Percentiles rank a stretch among this genome's conserved stretches.
These are phyloP conservation scores for Hetaerina americana DNA, from an alignment of 1,140 invertebrate genomes.

Conservation along the genomic window DNA sequence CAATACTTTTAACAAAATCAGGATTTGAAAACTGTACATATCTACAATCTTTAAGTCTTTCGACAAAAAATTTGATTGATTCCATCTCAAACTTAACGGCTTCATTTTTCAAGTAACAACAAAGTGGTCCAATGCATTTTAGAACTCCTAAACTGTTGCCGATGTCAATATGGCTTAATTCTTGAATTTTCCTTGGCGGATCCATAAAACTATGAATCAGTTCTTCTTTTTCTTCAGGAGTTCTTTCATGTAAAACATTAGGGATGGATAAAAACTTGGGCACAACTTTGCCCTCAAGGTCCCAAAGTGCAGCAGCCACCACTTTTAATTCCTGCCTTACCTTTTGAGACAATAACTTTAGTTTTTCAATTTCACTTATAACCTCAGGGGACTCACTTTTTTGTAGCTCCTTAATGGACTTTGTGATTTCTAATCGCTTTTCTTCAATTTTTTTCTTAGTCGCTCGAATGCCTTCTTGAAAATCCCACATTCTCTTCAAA, in stretches of 20 bases:
- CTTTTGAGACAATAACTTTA: conserved; percentile 36
- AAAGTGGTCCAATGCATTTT: conserved; percentile 40
- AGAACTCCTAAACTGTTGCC: conserved; percentile 36
- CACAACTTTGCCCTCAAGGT: conserved; percentile 44
- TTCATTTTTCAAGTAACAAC: conserved; percentile 45
- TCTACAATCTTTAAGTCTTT: conserved; percentile 31
- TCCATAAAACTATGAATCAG: conserved; percentile 32
- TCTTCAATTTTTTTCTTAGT: conserved; percentile 30
- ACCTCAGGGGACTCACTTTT: conserved; percentile 26
- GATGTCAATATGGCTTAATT: conserved; percentile 41
- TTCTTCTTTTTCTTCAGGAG: conserved; percentile 32
- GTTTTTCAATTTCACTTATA: conserved; percentile 29
- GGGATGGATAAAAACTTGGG: conserved; percentile 44
- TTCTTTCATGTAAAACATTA: conserved; percentile 45
- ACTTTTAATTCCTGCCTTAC: conserved; percentile 44
- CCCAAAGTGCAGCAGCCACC: conserved; percentile 39
- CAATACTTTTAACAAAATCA: conserved; percentile 49
- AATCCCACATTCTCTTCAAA: conserved; percentile 35
- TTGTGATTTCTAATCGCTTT: conserved; percentile 24
- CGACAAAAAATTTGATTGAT: conserved; percentile 36
- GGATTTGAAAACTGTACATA: conserved; percentile 44
- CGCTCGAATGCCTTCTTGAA: conserved; percentile 31
- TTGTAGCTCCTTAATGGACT: conserved; percentile 21
- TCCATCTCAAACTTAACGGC: conserved; percentile 49
- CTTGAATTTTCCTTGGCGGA: conserved; percentile 20